Evolutionary conservation across 2,113 vertebrate species (phyloP), one percentile per base, ranked within the genome.

Genomic region (Odontesthes bonariensis): DNA sequence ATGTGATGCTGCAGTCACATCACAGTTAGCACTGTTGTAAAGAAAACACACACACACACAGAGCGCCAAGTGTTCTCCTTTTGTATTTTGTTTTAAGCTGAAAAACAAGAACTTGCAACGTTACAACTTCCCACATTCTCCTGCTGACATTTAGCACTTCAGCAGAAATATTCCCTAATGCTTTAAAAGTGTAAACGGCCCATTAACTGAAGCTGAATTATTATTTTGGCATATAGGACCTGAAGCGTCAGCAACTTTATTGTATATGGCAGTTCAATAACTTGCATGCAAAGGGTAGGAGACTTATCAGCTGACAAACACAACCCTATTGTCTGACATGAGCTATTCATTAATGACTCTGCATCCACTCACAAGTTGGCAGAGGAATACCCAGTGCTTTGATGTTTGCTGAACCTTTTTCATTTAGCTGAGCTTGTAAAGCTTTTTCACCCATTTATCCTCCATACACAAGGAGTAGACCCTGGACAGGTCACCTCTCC

Each of bases 41-140:
- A 68, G 33, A 63, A 14, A n/a, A 67, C 32, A 72, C 3, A 16
- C 8, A 16, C 2, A 16, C 17, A 32, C 16, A 38, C 2, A 2
- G 61, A 27, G 14, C 22, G 16, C 56, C 27, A 69, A 57, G 5
- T 9, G 17, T 51, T 57, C 46, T 73, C 38, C 44, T 67, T 60
- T 49, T 14, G 23, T 3, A 27, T 44, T n/a, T 62, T 22, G 16
- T 14, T 60, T 57, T 19, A 40, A 44, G 56, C 57, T 49, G n/a
- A 35, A 64, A 54, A 73, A 77, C 74, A 27, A 58, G 74, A 69
- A 73, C 62, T 63, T 20, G 7, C 56, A 8, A 8, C 13, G 20
- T 22, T 14, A 44, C 44, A 63, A 35, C 81, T 79, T 67, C 71
- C 81, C 56, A 6, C 67, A 62, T 57, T 53, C 23, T 11, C 3